Base-by-base conservation (phyloP, 2,113 vertebrate species). In the Eidolon helvum region DNA sequence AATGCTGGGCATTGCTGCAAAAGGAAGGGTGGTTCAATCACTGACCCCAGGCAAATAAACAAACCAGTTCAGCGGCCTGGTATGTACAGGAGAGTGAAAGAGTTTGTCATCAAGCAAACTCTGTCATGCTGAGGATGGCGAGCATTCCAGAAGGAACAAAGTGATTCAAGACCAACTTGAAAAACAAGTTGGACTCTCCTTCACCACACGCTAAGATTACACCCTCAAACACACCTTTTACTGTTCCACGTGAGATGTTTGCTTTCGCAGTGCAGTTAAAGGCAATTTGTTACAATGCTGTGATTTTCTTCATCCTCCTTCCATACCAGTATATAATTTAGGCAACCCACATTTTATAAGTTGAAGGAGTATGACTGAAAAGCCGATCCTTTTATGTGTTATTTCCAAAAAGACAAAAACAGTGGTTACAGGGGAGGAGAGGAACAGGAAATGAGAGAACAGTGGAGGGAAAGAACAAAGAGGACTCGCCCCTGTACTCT, bases 151-250 rank as follows among this genome's bases (percentile, higher is more conserved):
- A 97, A 93, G 86, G 94, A 98, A 98, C 98, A 98, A 98, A 98
- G 97, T 98, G 98, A 98, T 98, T 98, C 99, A 98, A 96, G 98
- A 98, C 97, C 87, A 97, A 99, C 99, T 97, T 98, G 99, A 99
- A 99, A 99, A 99, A 99, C 99, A 97, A 98, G 99, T 98, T 97
- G 94, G 98, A 97, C 98, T 97, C 96, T 95, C 95, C 97, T 97
- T 96, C 85, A 96, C 98, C 97, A 97, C 97, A 96, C 98, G 98
- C 96, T 98, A 98, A 97, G 98, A 98, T 98, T 98, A 98, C 98
- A 98, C 98, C 97, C 98, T 98, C 97, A 96, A 98, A 99, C 98
- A 98, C 98, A 98, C 98, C 98, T 99, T 98, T 98, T 98, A 98
- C 96, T 92, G 97, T 98, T 98, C 97, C 79, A 83, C 28, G 15